Evolutionary conservation across 2,888 invertebrate genomes (phyloP).

Genomic region (Hemistola chrysoprasaria): DNA sequence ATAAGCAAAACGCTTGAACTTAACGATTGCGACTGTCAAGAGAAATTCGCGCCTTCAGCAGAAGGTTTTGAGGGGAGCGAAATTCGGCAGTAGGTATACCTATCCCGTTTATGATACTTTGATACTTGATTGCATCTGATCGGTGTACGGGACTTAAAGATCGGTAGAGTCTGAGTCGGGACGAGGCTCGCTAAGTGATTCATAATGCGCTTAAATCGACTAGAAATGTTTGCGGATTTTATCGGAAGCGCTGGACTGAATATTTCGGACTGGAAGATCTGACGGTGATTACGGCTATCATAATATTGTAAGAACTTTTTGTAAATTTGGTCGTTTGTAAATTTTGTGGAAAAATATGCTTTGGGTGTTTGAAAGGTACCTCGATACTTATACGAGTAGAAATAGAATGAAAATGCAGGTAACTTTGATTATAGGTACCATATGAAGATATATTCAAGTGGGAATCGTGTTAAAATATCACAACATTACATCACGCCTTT

Average conservation of each 20-base stretch:
- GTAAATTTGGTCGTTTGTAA: too few species aligned
- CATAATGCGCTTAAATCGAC: constrained; percentile 33
- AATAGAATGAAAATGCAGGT: too few species aligned
- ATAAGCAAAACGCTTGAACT: too few species aligned
- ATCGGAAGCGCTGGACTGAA: constrained; percentile 23
- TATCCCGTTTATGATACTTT: constrained; percentile 16
- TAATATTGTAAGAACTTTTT: neutral
- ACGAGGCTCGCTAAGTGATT: constrained; percentile 30
- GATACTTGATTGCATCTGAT: constrained; percentile 20
- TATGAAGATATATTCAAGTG: too few species aligned
- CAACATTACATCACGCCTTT: too few species aligned
- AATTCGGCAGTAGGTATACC: constrained; percentile 10
- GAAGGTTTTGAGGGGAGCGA: neutral
- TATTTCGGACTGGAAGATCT: constrained; percentile 7
- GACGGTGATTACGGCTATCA: neutral
- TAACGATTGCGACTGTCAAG: too few species aligned
- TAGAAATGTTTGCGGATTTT: constrained; percentile 25
- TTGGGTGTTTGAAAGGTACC: too few species aligned
- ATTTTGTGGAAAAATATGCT: too few species aligned
- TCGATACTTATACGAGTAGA: too few species aligned
- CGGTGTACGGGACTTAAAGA: constrained; percentile 18
- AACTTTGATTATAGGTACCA: too few species aligned
- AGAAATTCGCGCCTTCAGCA: neutral
- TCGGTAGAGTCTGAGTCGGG: constrained; percentile 6
- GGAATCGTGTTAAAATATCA: too few species aligned